Evolutionary conservation across 2,888 invertebrate species (phyloP).

Genomic region (Mechanitis messenoides): DNA sequence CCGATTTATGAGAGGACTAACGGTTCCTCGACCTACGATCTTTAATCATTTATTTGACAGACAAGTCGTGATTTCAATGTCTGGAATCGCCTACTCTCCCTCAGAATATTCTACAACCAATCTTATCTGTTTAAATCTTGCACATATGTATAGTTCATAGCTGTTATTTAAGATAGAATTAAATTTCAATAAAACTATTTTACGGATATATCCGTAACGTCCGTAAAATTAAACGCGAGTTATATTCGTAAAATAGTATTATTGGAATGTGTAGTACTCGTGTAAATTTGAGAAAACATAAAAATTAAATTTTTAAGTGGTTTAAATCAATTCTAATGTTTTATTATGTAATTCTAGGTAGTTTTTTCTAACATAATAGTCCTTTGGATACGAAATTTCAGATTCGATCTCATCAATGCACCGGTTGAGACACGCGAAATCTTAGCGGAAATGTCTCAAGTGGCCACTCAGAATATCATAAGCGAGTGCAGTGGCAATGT

Average conservation of each 20-base stretch:
- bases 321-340: background rate
- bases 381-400: constrained; percentile 31
- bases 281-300: too few species aligned
- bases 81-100: constrained; percentile 24
- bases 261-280: too few species aligned
- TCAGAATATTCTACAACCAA: background rate
- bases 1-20: constrained; percentile 39
- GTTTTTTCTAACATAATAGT: too few species aligned
- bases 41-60: constrained; percentile 39
- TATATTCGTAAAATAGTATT: too few species aligned
- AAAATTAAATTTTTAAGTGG: too few species aligned
- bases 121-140: background rate
- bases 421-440: constrained; percentile 66
- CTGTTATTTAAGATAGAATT: background rate
- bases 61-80: constrained; percentile 37
- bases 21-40: constrained; percentile 49
- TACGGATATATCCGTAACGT: too few species aligned
- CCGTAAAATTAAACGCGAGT: too few species aligned
- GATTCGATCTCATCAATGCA: constrained; percentile 72
- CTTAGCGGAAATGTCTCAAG: constrained; percentile 72
- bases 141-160: background rate
- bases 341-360: background rate
- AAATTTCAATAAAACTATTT: too few species aligned
- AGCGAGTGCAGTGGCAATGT: constrained; percentile 75
- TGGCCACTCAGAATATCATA: constrained; percentile 74